A percentile compares a stretch with the other conserved stretches of the same genome.
Evolutionary conservation across 2,797 vertebrate species (phyloP).

Genomic region (Enteromius fasciolatus): DNA sequence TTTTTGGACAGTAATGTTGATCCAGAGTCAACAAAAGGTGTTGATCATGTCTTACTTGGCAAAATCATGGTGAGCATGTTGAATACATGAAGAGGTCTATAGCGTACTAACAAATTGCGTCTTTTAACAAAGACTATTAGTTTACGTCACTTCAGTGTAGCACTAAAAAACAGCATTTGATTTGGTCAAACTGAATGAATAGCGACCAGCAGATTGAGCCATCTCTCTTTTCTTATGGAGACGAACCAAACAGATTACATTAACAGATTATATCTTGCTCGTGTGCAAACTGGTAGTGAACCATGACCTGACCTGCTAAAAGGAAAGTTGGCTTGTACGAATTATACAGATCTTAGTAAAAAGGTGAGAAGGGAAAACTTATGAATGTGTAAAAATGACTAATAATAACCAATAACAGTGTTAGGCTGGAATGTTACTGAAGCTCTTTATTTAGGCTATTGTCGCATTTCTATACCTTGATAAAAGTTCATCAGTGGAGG

Average conservation of each 20-base stretch:
- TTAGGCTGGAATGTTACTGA: background rate
- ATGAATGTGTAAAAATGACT: background rate
- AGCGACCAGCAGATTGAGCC: background rate
- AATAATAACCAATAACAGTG: background rate
- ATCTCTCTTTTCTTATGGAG: background rate
- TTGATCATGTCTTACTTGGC: no score
- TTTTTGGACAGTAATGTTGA: no score
- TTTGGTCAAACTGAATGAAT: background rate
- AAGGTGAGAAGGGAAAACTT: background rate
- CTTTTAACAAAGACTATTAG: background rate
- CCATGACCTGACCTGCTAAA: background rate
- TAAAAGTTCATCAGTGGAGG: background rate
- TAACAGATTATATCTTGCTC: background rate
- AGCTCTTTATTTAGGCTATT: background rate
- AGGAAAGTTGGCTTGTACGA: background rate
- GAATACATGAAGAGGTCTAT: background rate
- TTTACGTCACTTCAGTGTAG: background rate
- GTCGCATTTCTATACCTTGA: background rate
- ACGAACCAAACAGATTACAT: background rate
- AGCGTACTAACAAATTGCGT: background rate
- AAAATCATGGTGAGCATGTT: background rate
- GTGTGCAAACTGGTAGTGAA: background rate
- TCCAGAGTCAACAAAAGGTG: no score
- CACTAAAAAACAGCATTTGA: background rate
- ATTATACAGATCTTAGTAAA: background rate